phyloP scores from a whole-genome alignment of 2,888 invertebrate genomes.

The Tryphoninae sp. region DNA sequence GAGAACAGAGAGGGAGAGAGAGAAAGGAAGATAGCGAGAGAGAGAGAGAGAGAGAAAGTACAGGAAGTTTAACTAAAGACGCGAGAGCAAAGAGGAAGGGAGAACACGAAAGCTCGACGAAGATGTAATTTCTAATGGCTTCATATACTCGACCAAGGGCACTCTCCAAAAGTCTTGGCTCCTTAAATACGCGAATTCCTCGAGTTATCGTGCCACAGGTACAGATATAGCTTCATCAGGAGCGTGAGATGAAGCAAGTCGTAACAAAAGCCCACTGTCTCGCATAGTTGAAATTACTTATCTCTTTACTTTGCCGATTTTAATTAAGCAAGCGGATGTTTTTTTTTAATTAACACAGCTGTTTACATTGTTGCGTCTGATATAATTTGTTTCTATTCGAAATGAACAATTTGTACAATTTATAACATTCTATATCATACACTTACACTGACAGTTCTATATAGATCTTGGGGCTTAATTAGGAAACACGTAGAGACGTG shows the following conservation, averaged over 20 bases:
- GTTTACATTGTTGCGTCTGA: too few species aligned
- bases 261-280: background rate
- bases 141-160: conserved; percentile 13
- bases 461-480: conserved; percentile 33
- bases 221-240: background rate
- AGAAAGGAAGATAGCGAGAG: background rate
- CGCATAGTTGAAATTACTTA: conserved; percentile 14
- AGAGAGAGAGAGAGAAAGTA: too few species aligned
- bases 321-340: too few species aligned
- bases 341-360: too few species aligned
- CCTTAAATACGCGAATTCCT: background rate
- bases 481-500: conserved; percentile 29
- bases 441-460: background rate
- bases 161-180: background rate
- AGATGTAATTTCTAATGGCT: conserved; percentile 25
- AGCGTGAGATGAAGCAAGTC: background rate
- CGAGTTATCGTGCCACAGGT: conserved; percentile 31
- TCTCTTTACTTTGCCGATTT: background rate
- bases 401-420: too few species aligned
- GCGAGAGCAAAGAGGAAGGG: background rate
- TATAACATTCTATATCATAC: background rate
- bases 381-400: too few species aligned
- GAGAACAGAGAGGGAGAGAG: conserved; percentile 8
- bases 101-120: background rate
- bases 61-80: conserved; percentile 28